These are phyloP conservation scores for Bellardia bayeri DNA, from an alignment of 2,888 invertebrate species.

Conservation along the genomic window DNA sequence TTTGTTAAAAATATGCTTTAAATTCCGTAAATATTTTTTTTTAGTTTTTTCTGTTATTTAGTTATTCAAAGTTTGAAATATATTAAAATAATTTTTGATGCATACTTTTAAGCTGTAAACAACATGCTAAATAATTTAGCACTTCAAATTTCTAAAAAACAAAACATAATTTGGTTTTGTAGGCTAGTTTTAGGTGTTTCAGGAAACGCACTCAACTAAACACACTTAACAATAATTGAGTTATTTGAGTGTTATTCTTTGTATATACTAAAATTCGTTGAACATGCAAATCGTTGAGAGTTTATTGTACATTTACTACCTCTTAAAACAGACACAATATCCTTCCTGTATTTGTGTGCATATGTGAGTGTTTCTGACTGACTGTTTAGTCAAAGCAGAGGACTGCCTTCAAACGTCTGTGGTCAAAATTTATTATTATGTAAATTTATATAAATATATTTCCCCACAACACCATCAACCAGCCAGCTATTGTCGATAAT, in stretches of 20 bases:
- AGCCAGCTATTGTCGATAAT: neutral
- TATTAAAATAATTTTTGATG: neutral
- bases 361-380: no score
- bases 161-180: neutral
- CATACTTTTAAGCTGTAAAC: slow-evolving; percentile 14
- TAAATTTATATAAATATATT: neutral
- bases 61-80: neutral
- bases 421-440: slow-evolving; percentile 4
- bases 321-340: slow-evolving; percentile 1
- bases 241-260: neutral
- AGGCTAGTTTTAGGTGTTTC: slow-evolving; percentile 29
- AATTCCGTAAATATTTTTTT: neutral
- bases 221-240: neutral
- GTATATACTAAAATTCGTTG: neutral
- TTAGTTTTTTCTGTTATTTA: neutral
- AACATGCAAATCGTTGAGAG: slow-evolving; percentile 36
- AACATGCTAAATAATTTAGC: neutral
- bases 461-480: neutral
- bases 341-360: neutral
- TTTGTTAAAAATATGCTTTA: no score
- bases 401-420: neutral
- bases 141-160: neutral
- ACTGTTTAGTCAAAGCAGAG: neutral
- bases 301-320: neutral
- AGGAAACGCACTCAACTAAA: slow-evolving; percentile 4